These are phyloP conservation scores for Sericinus montela DNA, from an alignment of 2,888 invertebrate genomes.

Conservation along the genomic window DNA sequence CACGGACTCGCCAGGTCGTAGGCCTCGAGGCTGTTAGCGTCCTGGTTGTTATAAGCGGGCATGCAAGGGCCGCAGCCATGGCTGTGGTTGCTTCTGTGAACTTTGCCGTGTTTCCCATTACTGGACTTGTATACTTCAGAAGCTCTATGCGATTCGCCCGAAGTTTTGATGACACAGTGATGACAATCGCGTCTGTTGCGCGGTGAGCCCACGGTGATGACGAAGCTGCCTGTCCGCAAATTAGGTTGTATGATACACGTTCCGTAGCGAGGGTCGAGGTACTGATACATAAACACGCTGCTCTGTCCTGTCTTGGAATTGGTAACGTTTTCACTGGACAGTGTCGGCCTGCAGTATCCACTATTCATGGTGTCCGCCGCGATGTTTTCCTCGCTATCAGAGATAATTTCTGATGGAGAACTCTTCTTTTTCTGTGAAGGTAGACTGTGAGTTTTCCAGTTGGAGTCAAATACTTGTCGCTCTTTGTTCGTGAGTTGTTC, in stretches of 20 bases:
- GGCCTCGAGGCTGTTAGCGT: slow-evolving; percentile 89
- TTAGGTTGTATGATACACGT: slow-evolving; percentile 84
- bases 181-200: slow-evolving; percentile 83
- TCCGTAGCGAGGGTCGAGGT: slow-evolving; percentile 85
- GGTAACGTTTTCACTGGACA: slow-evolving; percentile 89
- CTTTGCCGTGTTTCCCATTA: slow-evolving; percentile 54
- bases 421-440: slow-evolving; percentile 90
- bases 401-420: slow-evolving; percentile 69
- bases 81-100: slow-evolving; percentile 59
- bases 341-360: slow-evolving; percentile 86
- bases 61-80: slow-evolving; percentile 87
- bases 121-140: slow-evolving; percentile 50
- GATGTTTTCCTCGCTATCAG: slow-evolving; percentile 63
- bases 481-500: slow-evolving; percentile 90
- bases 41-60: slow-evolving; percentile 81
- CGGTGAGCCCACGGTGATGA: slow-evolving; percentile 85
- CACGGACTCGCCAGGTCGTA: slow-evolving; percentile 93
- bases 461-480: slow-evolving; percentile 89
- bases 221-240: slow-evolving; percentile 83
- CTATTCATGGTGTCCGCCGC: slow-evolving; percentile 73
- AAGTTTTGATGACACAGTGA: slow-evolving; percentile 81
- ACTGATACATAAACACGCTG: slow-evolving; percentile 81
- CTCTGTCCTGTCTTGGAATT: slow-evolving; percentile 62
- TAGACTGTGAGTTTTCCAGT: slow-evolving; percentile 94
- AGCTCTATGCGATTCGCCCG: slow-evolving; percentile 54